Conservation (phyloP, 2,113 vertebrate genomes). For the Lates calcarifer region DNA sequence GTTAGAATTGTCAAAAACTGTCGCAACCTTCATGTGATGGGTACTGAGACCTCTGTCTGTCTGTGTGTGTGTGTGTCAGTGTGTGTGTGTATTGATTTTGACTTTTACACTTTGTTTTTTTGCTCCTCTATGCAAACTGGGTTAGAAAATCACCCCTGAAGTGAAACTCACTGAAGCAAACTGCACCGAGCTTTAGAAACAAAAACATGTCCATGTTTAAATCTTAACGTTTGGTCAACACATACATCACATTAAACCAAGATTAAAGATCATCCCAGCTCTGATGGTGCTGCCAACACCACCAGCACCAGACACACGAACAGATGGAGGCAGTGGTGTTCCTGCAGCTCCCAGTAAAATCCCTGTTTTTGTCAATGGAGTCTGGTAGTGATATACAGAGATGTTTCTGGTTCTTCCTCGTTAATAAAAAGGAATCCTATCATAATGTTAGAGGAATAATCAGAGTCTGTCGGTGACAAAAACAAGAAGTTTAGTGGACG, state of each 20-base stretch:
- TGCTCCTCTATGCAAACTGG: background rate
- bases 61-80: conserved; percentile 6
- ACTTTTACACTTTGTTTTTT: conserved; percentile 4
- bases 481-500: no score
- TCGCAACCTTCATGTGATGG: conserved; percentile 59
- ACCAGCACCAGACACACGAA: no score
- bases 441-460: no score
- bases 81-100: conserved; percentile 18
- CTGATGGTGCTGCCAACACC: background rate
- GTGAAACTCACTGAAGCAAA: conserved; percentile 20
- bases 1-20: conserved; percentile 72
- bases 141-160: conserved; percentile 35
- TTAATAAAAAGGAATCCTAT: no score
- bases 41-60: conserved; percentile 13
- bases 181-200: conserved; percentile 11
- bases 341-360: no score
- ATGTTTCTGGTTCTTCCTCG: no score
- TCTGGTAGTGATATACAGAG: no score
- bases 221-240: background rate
- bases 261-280: conserved; percentile 6
- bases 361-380: no score
- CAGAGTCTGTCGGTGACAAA: no score
- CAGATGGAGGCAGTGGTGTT: no score
- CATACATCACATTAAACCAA: conserved; percentile 1
- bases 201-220: conserved; percentile 18